phyloP scores from a whole-genome alignment of 2,113 vertebrate species.

The Rhinoptilus africanus region DNA sequence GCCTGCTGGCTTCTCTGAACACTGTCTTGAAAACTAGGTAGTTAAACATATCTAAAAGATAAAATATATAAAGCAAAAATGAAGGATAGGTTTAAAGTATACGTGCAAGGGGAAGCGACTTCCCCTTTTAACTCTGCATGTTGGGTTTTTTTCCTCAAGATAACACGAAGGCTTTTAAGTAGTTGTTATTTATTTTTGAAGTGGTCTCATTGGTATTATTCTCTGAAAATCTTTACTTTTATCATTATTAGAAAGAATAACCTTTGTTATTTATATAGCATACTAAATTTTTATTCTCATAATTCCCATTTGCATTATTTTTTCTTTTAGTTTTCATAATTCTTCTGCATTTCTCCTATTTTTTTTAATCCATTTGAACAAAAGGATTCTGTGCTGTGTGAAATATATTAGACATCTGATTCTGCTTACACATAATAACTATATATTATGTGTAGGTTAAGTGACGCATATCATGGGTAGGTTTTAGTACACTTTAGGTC shows the following conservation, averaged over 20 bases:
- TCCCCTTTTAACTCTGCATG: background rate
- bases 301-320: background rate
- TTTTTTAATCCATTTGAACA: background rate
- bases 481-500: background rate
- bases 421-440: background rate
- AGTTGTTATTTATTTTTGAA: background rate
- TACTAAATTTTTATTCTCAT: background rate
- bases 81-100: background rate
- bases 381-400: background rate
- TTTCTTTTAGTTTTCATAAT: background rate
- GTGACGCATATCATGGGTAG: background rate
- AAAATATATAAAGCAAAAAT: background rate
- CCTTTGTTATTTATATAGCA: background rate
- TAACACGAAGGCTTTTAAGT: background rate
- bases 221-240: slow-evolving; percentile 5
- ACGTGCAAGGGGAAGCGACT: background rate
- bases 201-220: background rate
- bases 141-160: background rate
- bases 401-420: background rate
- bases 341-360: background rate
- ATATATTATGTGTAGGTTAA: background rate
- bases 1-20: background rate
- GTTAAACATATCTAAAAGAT: background rate
- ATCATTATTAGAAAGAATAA: background rate
- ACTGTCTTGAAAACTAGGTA: background rate